These are phyloP conservation scores for Thalassophryne amazonica DNA, from an alignment of 2,797 vertebrate species.

Conservation along the genomic window DNA sequence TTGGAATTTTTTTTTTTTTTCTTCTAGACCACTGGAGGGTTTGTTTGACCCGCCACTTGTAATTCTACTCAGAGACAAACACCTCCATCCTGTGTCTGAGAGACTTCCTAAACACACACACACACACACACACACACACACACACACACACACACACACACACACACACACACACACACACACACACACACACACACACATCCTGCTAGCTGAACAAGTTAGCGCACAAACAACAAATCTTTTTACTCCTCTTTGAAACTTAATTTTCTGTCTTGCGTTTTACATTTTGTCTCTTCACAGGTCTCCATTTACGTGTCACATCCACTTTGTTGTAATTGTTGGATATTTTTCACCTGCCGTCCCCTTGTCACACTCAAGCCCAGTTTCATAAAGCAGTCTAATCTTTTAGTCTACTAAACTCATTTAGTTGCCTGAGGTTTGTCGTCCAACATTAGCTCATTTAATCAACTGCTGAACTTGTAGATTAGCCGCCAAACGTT, in stretches of 20 bases:
- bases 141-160: slow-evolving; percentile 17
- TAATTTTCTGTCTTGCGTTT: slow-evolving; percentile 27
- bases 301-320: too few relatives aligned
- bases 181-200: slow-evolving; percentile 1
- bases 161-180: not conserved
- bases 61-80: slow-evolving; percentile 78
- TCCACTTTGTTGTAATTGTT: too few relatives aligned
- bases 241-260: slow-evolving; percentile 12
- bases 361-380: too few relatives aligned
- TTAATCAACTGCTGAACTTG: too few relatives aligned
- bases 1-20: slow-evolving; percentile 38
- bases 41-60: slow-evolving; percentile 72
- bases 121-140: slow-evolving; percentile 29
- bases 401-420: too few relatives aligned
- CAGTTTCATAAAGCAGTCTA: too few relatives aligned
- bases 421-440: too few relatives aligned
- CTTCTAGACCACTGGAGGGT: slow-evolving; percentile 64
- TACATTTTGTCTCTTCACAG: not conserved
- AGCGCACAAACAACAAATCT: not conserved
- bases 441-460: too few relatives aligned
- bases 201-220: slow-evolving; percentile 1
- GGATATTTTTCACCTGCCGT: too few relatives aligned
- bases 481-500: too few relatives aligned
- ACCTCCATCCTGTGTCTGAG: slow-evolving; percentile 58
- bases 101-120: slow-evolving; percentile 50